phyloP scores from a whole-genome alignment of 2,888 invertebrate species.

The Aquatica leii region DNA sequence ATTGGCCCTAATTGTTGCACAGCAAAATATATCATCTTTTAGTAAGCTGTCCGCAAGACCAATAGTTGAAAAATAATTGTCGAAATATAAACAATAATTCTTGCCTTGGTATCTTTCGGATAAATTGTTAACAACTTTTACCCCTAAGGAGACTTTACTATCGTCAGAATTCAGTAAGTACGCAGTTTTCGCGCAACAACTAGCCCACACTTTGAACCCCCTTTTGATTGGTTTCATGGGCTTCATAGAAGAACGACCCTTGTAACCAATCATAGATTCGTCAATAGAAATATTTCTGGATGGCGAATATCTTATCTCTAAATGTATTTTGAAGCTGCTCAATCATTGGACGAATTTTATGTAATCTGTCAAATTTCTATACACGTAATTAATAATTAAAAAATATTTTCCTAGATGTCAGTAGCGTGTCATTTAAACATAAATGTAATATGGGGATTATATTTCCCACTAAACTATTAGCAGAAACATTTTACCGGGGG shows the following conservation, averaged over 20 bases:
- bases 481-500: too few species aligned
- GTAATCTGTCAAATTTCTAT: neutral
- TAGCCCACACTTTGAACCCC: neutral
- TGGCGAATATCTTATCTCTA: neutral
- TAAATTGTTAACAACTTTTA: neutral
- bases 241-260: neutral
- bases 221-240: constrained; percentile 6
- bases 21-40: neutral
- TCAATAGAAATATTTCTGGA: constrained; percentile 3
- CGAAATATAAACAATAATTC: neutral
- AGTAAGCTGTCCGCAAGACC: neutral
- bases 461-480: too few species aligned
- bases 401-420: too few species aligned
- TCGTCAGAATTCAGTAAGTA: neutral
- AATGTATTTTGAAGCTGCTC: neutral
- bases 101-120: neutral
- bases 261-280: neutral
- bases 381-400: too few species aligned
- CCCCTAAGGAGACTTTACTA: neutral
- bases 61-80: neutral
- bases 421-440: too few species aligned
- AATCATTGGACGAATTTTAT: neutral
- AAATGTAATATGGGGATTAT: too few species aligned
- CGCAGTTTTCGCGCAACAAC: neutral
- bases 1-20: neutral